Base-by-base conservation (phyloP, 2,888 invertebrate genomes). In the Oxystoma pomonae region DNA sequence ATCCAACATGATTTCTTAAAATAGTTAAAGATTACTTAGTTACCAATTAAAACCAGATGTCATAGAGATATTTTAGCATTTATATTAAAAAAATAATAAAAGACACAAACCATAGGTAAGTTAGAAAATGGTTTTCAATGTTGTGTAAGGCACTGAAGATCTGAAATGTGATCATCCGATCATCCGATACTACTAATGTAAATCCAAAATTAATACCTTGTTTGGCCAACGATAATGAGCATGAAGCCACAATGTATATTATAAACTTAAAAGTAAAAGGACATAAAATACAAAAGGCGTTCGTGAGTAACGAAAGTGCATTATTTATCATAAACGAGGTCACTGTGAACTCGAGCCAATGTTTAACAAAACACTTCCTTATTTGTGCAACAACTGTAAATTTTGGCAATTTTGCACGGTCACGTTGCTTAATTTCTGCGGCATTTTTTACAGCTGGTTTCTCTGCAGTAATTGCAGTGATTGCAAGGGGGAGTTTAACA, bases 251-350 rank as follows among this genome's bases (percentile, higher is more conserved):
- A 3, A 53, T 12, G 9, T 49, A 12, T 16, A 12, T 5, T 9
- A 16, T 16, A n/a, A 3, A 53, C 18, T 53, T 61, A 66, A 63
- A 66, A 66, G 66, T 66, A 66, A 66, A 64, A 66, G 66, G 63
- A 66, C 61, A 58, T 35, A 35, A 35, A 35, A 35, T 61, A 63
- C 57, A 61, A 55, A 55, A 59, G 59, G 56, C 59, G 22, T 64
- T 64, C 57, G 59, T 61, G 63, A 59, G 59, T 51, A 66, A 66
- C 58, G 66, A 66, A 66, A 66, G 66, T 64, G 63, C 20, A 56
- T 35, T 35, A 50, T 57, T 61, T 63, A 65, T 63, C 59, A 52
- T 56, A 63, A 60, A 61, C 65, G 63, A 65, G 65, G 65, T 65
- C 65, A 58, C 3, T 35, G 35, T 12, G 3, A n/a, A n/a, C n/a